Base-by-base conservation (phyloP, 2,888 invertebrate genomes). In the Ypsolopha scabrella region DNA sequence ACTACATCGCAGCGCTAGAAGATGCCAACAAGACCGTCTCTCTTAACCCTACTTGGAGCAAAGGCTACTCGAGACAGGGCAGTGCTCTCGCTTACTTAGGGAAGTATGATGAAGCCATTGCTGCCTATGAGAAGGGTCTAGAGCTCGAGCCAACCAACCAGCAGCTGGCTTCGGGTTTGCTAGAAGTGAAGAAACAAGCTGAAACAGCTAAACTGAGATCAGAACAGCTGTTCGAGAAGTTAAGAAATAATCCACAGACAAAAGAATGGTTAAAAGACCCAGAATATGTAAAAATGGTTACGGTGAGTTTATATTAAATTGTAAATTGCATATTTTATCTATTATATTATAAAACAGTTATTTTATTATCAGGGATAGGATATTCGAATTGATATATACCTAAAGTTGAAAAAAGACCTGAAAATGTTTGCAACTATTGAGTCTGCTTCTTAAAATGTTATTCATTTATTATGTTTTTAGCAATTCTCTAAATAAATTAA, bases 61-160 rank as follows among this genome's bases (percentile, higher is more conserved):
- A 96, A 72, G 94, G 93, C 0, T 96, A 96, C 72, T 96, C 96
- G 0, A 89, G 97, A 53, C 95, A 96, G 80, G 97, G 95, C 1
- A 92, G 94, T 58, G 96, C 96, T 0, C 80, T 96, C 46, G 91
- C 93, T 0, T 96, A 91, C 62, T 77, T 97, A 54, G 90, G 92
- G 3, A 89, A 90, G 52, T 87, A 87, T 55, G 90, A 92, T 43
- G 95, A 95, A 57, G 95, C 97, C 0, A 87, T 93, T 46, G 87
- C 88, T 47, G 91, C 93, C 0, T 97, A 95, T 65, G 89, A 93
- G 66, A 80, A 79, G 53, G 87, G 94, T 9, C 74, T 96, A 8
- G 78, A 90, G 61, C 68, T 90, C 2, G 94, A 95, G 58, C 93
- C 95, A 0, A 87, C 75, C 44, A 95, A 94, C 72, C 82, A 86